Evolutionary conservation across 2,797 vertebrate species (phyloP).

Genomic region (Lycodopsis pacificus): DNA sequence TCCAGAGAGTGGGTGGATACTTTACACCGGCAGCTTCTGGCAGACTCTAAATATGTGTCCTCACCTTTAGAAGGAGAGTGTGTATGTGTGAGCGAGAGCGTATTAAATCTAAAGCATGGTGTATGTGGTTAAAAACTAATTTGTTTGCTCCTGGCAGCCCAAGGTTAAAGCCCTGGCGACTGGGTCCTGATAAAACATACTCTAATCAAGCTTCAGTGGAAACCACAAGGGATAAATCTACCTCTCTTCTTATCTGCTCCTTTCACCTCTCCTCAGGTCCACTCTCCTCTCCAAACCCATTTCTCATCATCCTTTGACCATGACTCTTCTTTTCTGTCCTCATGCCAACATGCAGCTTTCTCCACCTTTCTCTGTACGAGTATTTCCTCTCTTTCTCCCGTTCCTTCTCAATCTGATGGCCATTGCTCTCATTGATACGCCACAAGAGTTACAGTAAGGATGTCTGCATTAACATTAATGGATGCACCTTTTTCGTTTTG

Average conservation of each 20-base stretch:
- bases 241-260: slow-evolving; percentile 35
- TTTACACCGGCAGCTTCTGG: slow-evolving; percentile 19
- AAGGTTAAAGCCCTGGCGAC: slow-evolving; percentile 81
- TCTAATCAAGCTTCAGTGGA: slow-evolving; percentile 77
- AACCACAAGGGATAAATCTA: slow-evolving; percentile 76
- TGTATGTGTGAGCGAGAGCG: slow-evolving; percentile 17
- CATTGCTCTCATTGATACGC: slow-evolving; percentile 79
- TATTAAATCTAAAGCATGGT: slow-evolving; percentile 57
- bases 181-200: slow-evolving; percentile 75
- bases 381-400: slow-evolving; percentile 32
- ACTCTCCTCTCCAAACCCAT: slow-evolving; percentile 29
- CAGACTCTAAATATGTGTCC: slow-evolving; percentile 19
- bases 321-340: slow-evolving; percentile 39
- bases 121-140: slow-evolving; percentile 74
- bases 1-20: slow-evolving; percentile 24
- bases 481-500: slow-evolving; percentile 37
- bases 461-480: slow-evolving; percentile 84
- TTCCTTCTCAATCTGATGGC: slow-evolving; percentile 75
- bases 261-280: slow-evolving; percentile 37
- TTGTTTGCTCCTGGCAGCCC: slow-evolving; percentile 80
- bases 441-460: slow-evolving; percentile 72
- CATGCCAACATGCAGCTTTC: slow-evolving; percentile 17
- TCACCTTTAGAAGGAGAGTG: slow-evolving; percentile 39
- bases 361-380: slow-evolving; percentile 11
- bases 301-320: slow-evolving; percentile 38